Base-by-base conservation (phyloP, 2,797 vertebrate species). In the Acropternis orthonyx region DNA sequence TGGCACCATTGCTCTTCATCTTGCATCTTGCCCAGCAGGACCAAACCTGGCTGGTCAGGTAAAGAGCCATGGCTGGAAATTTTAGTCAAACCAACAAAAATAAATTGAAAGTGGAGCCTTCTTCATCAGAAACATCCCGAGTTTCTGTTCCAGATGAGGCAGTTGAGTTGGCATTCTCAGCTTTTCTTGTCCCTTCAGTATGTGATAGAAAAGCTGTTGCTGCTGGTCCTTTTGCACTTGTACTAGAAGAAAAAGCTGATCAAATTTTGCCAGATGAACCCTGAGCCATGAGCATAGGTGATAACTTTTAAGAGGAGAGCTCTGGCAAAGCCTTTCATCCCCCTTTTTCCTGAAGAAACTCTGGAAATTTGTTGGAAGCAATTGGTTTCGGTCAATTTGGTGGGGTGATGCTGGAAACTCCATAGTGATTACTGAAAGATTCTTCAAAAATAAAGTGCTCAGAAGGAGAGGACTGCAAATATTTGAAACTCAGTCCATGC, bases 361-460 rank as follows among this genome's bases (percentile, higher is more conserved):
- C 17, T 95, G 95, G 95, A 93, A 92, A 62, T 94, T 87, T 43
- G 24, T 87, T 72, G 72, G 79, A 80, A 97, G 92, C 26, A 68
- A 87, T 26, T 63, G 49, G 10, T 95, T 96, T 73, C 48, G 68
- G 8, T 92, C 87, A 10, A 4, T 95, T 58, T 68, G 37, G 37
- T 95, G 89, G 85, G 28, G 74, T 12, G 9, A 89, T 30, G 55
- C 63, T 44, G 76, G 90, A 51, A 95, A 88, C 14, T 85, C 58
- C 2, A 2, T 69, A 46, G 74, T 62, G 24, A 58, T 94, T 56
- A 36, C 77, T 43, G 88, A 94, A 88, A 94, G 93, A 23, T 71
- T 93, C 39, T 96, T 97, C 52, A 96, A 95, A 94, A 93, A 90
- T 55, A 85, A 97, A 88, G 81, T 93, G 37, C 76, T 97, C 48